phyloP scores from a whole-genome alignment of 2,888 invertebrate genomes.

The Eulithis testata region DNA sequence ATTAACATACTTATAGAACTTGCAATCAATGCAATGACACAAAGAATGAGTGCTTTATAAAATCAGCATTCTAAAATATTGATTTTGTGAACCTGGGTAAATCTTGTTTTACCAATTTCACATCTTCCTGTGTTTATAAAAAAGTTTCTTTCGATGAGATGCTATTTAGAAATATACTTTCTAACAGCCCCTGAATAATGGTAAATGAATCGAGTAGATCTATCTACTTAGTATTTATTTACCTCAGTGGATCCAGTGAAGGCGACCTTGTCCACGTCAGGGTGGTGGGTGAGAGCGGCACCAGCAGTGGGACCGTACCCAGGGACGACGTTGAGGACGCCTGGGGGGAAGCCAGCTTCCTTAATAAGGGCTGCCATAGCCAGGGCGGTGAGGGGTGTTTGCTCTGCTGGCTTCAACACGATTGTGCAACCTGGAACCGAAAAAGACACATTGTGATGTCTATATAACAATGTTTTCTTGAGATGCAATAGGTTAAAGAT shows the following conservation, averaged over 20 bases:
- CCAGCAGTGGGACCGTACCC: constrained; percentile 93
- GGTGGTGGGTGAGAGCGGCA: constrained; percentile 88
- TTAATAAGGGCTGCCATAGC: constrained; percentile 93
- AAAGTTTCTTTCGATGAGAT: too few species aligned
- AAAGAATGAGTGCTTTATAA: too few species aligned
- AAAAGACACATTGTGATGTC: too few species aligned
- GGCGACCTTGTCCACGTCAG: constrained; percentile 93
- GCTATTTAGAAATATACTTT: too few species aligned
- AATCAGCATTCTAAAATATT: too few species aligned
- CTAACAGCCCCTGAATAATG: too few species aligned
- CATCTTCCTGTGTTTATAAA: too few species aligned
- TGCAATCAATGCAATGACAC: neutral
- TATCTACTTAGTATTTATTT: constrained; percentile 13
- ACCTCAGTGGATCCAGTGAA: constrained; percentile 85
- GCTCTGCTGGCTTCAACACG: constrained; percentile 96
- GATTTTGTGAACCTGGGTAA: too few species aligned
- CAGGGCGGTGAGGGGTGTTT: constrained; percentile 95
- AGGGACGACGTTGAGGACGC: constrained; percentile 95
- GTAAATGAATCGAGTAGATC: neutral
- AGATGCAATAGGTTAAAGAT: too few species aligned
- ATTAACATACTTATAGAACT: neutral
- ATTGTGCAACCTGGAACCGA: constrained; percentile 87
- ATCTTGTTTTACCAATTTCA: too few species aligned
- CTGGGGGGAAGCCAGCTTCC: constrained; percentile 96
- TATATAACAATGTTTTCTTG: too few species aligned